A percentile compares a stretch with the other conserved stretches of the same genome.
Evolutionary conservation across 2,113 vertebrate species (phyloP).

Genomic region (Aegithalos caudatus): DNA sequence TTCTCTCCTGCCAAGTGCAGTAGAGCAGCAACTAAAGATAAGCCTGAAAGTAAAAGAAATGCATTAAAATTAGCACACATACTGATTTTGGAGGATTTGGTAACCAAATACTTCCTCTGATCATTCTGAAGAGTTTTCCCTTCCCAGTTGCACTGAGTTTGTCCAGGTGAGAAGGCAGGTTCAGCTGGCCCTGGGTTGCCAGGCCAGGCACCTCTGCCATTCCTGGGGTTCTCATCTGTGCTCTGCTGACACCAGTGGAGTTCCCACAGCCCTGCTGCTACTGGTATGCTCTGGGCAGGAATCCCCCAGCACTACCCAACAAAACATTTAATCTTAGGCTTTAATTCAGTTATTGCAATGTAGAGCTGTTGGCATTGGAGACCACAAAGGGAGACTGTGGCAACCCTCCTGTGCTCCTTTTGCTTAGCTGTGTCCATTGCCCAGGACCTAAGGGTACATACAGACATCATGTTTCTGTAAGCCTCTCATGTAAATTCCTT

Average conservation of each 20-base stretch:
- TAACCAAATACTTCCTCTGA: not conserved
- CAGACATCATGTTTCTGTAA: not conserved
- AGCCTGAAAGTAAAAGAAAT: not conserved
- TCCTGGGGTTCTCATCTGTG: fast-evolving
- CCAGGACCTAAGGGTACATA: not conserved
- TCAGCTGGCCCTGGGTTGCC: not conserved
- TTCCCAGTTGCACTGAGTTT: not conserved
- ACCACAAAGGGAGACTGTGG: not conserved
- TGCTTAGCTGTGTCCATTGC: not conserved
- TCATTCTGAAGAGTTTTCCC: not conserved
- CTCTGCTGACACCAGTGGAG: not conserved
- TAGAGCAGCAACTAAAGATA: constrained; percentile 6
- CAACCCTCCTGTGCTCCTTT: not conserved
- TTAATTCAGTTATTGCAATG: not conserved
- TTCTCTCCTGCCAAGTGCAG: not conserved
- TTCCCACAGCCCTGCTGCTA: not conserved
- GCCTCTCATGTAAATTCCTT: not conserved
- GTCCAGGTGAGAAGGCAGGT: not conserved
- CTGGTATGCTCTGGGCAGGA: fast-evolving
- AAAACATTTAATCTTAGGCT: not conserved
- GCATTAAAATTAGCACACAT: not conserved
- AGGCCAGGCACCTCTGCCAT: not conserved
- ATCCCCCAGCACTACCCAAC: not conserved
- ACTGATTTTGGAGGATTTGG: not conserved
- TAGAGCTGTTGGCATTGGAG: not conserved